Conservation (phyloP, 2,113 vertebrate genomes). For the Ceyx cyanopectus region DNA sequence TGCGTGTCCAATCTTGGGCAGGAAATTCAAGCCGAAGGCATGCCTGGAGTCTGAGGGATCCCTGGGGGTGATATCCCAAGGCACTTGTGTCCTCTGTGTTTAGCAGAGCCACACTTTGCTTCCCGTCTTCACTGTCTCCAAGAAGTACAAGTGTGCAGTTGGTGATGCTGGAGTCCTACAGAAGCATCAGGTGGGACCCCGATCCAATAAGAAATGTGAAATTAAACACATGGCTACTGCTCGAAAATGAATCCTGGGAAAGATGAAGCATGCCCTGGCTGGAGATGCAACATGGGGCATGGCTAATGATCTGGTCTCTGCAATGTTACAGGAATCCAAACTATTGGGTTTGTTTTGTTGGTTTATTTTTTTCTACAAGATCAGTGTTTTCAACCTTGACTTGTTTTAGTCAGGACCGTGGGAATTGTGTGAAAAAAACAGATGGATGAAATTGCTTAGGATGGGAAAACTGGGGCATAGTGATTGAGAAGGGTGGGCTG, state of each 20-base stretch:
- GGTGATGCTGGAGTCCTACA: not conserved
- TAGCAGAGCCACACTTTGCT: not conserved
- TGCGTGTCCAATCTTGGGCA: not conserved
- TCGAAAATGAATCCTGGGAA: accelerated
- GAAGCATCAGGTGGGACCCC: not conserved
- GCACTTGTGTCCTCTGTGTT: accelerated
- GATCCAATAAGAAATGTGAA: not conserved
- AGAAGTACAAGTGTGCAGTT: not conserved
- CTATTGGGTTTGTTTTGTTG: not conserved
- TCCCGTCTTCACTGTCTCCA: not conserved
- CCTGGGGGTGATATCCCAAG: not conserved
- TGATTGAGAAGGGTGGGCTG: not conserved
- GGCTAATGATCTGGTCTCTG: not conserved
- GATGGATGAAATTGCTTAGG: not conserved
- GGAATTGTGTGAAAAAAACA: not conserved
- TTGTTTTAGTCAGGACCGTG: not conserved
- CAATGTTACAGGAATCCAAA: not conserved
- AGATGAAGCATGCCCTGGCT: not conserved
- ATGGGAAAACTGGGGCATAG: not conserved
- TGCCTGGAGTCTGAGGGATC: not conserved
- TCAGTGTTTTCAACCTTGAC: not conserved
- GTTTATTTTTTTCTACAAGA: not conserved
- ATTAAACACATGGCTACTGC: not conserved
- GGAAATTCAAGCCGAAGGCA: not conserved
- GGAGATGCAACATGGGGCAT: not conserved